A percentile compares a stretch with the other conserved stretches of the same genome.
Evolutionary conservation across 2,888 invertebrate genomes (phyloP).

Genomic region (Trissoscelio sp.): DNA sequence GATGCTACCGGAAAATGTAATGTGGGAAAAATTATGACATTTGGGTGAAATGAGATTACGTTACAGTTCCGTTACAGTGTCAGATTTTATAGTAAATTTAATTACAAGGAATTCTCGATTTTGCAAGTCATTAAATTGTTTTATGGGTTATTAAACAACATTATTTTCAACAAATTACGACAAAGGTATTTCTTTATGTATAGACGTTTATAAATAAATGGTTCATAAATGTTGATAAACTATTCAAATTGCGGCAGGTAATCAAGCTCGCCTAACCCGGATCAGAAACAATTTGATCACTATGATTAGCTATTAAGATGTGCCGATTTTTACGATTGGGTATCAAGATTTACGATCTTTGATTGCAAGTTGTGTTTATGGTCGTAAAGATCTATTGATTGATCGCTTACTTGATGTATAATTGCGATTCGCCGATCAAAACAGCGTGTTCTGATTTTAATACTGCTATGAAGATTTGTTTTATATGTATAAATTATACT

Average conservation of each 20-base stretch:
- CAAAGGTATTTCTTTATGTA: constrained; percentile 24
- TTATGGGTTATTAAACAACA: no score
- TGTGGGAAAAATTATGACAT: constrained; percentile 49
- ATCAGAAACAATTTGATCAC: constrained; percentile 23
- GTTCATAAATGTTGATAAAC: constrained; percentile 3
- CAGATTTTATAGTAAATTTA: constrained; percentile 11
- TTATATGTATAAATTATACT: no score
- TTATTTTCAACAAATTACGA: no score
- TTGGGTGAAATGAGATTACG: constrained; percentile 27
- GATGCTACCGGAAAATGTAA: constrained; percentile 33
- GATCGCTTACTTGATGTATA: constrained; percentile 29
- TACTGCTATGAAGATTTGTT: neutral
- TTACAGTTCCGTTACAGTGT: constrained; percentile 32
- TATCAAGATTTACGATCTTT: constrained; percentile 56
- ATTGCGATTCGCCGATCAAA: constrained; percentile 18
- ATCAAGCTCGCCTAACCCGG: constrained; percentile 7
- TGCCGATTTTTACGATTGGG: constrained; percentile 43
- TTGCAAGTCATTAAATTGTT: no score
- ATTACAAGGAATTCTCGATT: no score
- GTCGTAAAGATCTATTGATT: constrained; percentile 35
- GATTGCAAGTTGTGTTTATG: constrained; percentile 56
- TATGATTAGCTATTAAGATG: constrained; percentile 53
- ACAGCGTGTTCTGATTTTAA: constrained; percentile 10
- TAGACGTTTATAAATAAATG: constrained; percentile 22
- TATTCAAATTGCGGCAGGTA: constrained; percentile 15